A percentile compares a stretch with the other conserved stretches of the same genome.
Evolutionary conservation across 1,140 invertebrate genomes (phyloP).

Genomic region (Homarus americanus): DNA sequence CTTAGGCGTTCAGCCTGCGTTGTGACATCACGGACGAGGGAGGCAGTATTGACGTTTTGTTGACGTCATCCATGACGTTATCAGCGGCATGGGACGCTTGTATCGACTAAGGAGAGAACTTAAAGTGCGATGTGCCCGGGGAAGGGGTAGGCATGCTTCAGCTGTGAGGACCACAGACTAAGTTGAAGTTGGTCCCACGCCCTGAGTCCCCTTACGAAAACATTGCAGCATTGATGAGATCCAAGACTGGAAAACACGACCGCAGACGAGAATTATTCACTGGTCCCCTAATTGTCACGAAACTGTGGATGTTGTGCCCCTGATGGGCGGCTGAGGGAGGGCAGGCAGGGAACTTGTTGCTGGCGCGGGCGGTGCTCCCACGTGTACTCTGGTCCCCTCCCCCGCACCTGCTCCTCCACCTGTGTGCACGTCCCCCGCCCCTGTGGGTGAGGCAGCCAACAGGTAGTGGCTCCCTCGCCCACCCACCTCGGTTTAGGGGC

Average conservation of each 20-base stretch:
- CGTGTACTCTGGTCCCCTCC: not conserved
- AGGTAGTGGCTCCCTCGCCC: constrained; percentile 4
- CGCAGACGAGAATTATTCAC: constrained; percentile 20
- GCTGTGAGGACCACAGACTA: not conserved
- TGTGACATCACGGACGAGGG: constrained; percentile 58
- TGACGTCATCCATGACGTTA: constrained; percentile 67
- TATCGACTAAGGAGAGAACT: constrained; percentile 67
- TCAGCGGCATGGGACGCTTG: constrained; percentile 50
- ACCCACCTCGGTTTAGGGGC: not conserved
- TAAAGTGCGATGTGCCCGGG: constrained; percentile 57
- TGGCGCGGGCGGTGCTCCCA: constrained; percentile 4
- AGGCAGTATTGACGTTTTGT: constrained; percentile 65
- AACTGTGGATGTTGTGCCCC: not conserved
- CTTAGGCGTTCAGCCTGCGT: constrained; percentile 35
- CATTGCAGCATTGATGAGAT: constrained; percentile 59
- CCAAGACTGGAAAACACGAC: constrained; percentile 48
- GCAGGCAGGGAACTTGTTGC: constrained; percentile 50
- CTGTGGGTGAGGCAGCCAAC: not conserved
- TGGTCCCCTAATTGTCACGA: constrained; percentile 10
- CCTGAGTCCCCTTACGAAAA: constrained; percentile 37
- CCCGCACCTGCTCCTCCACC: constrained; percentile 1
- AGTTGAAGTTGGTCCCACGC: not conserved
- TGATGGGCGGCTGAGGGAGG: not conserved
- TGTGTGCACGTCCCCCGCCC: not conserved
- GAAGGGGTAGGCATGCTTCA: not conserved